Base-by-base conservation (phyloP, 2,888 invertebrate genomes). In the Choreutis nemorana region DNA sequence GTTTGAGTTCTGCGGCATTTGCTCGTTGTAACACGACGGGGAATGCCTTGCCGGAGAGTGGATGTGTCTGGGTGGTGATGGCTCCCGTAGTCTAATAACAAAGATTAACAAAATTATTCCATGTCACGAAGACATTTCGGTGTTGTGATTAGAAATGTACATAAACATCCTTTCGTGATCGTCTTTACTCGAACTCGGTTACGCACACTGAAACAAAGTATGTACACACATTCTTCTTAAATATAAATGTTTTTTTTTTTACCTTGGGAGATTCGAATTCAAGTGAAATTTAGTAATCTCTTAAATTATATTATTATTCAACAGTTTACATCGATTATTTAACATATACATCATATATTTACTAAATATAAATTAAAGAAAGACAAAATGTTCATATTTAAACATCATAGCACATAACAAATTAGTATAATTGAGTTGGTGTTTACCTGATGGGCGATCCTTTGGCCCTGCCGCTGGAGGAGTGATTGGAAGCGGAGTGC, bases 401-500 rank as follows among this genome's bases (percentile, higher is more conserved):
- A n/a, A n/a, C n/a, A n/a, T n/a, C n/a, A n/a, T n/a, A n/a, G n/a
- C n/a, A n/a, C n/a, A n/a, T n/a, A n/a, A n/a, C n/a, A n/a, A n/a
- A n/a, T n/a, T n/a, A n/a, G n/a, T n/a, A n/a, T n/a, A 18, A 7
- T 23, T 23, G 6, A 10, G 9, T 5, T 10, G n/a, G 8, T n/a
- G 11, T 7, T 25, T 50, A 75, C 77, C 75, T 66, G n/a, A 67
- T 48, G 0, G 68, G 68, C 0, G 70, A 70, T 0, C 65, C 62
- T 24, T 73, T 73, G 9, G 70, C 43, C 21, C 71, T 42, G 29
- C 66, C 57, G 11, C 61, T 67, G 0, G 68, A 60, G 0, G 75
- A 73, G 47, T 68, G 61, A 30, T 66, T 70, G 0, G 72, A 66
- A 0, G 77, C 75, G 0, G 75, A 73, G 2, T 65, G 41, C 2